These are phyloP conservation scores for Neodiprion virginianus DNA, from an alignment of 1,140 invertebrate species.

Conservation along the genomic window DNA sequence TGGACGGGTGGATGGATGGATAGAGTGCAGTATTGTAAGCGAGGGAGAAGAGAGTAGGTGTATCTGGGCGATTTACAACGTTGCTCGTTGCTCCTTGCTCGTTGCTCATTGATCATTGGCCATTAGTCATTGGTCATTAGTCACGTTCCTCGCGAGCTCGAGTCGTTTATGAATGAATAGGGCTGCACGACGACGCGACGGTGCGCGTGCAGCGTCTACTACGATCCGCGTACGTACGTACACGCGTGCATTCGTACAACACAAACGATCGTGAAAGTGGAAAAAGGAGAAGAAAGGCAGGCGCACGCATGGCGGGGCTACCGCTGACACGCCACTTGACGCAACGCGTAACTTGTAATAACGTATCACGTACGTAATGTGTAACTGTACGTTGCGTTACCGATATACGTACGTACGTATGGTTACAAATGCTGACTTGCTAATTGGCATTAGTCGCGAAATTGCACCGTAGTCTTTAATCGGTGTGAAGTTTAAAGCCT, in stretches of 20 bases:
- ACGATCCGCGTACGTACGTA: background rate
- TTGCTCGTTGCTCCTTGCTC: background rate
- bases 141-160: background rate
- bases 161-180: background rate
- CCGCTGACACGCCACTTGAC: background rate
- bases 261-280: background rate
- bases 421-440: no score
- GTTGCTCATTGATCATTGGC: background rate
- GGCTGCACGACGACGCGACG: background rate
- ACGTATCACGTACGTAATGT: background rate
- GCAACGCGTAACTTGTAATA: no score
- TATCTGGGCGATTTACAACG: background rate
- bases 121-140: conserved; percentile 7
- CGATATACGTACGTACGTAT: no score
- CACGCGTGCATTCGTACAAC: background rate
- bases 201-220: background rate
- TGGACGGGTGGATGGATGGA: no score
- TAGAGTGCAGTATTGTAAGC: background rate
- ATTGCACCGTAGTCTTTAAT: no score
- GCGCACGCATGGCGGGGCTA: background rate
- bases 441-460: no score
- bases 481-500: no score
- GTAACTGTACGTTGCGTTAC: background rate
- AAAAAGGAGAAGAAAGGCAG: background rate
- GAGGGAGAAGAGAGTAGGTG: background rate